Percentiles rank a stretch among this genome's conserved stretches.
phyloP scores from a whole-genome alignment of 2,888 invertebrate species.

The Hydrotaea cyrtoneurina region DNA sequence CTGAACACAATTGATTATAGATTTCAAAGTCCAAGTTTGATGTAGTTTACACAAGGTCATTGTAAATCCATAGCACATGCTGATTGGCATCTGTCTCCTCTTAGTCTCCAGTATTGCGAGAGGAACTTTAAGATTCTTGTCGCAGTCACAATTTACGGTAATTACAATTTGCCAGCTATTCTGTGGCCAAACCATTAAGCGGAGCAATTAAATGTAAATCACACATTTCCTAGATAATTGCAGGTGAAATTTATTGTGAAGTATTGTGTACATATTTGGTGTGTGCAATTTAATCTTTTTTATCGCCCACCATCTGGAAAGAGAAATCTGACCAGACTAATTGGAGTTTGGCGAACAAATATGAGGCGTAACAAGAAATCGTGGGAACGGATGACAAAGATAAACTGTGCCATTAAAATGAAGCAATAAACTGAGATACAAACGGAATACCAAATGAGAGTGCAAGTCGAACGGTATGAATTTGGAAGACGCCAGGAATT shows the following conservation, averaged over 20 bases:
- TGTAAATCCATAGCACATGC: no score
- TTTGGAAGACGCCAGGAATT: neutral
- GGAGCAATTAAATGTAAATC: slow-evolving; percentile 11
- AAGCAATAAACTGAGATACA: neutral
- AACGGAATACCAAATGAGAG: slow-evolving; percentile 7
- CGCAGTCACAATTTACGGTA: neutral
- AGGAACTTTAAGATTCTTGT: neutral
- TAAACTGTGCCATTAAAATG: slow-evolving; percentile 29
- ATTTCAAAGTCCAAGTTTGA: no score
- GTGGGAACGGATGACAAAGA: neutral
- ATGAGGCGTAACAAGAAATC: neutral
- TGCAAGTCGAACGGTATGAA: neutral
- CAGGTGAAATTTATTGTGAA: neutral
- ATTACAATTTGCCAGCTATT: slow-evolving; percentile 15
- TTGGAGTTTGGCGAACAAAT: neutral
- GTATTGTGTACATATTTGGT: neutral
- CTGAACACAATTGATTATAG: no score
- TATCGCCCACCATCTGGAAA: neutral
- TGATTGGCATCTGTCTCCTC: no score
- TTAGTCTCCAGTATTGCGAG: no score
- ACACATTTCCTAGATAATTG: neutral
- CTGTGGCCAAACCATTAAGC: slow-evolving; percentile 3
- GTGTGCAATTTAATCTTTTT: neutral
- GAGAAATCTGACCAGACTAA: neutral
- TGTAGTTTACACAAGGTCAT: no score